These are phyloP conservation scores for Beroe ovata DNA, from an alignment of 37 sponge, comb jelly and placozoan genomes.

Conservation along the genomic window DNA sequence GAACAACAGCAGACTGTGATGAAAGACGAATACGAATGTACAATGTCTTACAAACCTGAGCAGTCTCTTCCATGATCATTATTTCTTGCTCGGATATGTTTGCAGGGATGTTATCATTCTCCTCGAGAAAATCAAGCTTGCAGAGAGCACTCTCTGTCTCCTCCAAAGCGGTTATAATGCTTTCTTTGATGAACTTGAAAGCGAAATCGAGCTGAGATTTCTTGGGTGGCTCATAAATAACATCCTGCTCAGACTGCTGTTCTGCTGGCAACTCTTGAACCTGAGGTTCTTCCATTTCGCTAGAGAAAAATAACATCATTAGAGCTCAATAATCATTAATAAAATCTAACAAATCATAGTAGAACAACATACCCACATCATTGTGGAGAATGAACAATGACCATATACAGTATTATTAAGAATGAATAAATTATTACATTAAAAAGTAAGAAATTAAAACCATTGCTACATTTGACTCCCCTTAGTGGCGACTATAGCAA, in stretches of 20 bases:
- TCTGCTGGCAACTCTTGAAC: background rate
- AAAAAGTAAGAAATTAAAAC: too few species aligned
- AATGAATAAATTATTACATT: too few species aligned
- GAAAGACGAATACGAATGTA: too few species aligned
- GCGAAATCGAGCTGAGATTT: constrained; percentile 63
- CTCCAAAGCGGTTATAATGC: constrained; percentile 53
- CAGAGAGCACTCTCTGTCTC: constrained; percentile 51
- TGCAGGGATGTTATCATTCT: constrained; percentile 33
- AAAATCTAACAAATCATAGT: too few species aligned
- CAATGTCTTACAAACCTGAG: constrained; percentile 24
- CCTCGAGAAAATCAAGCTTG: background rate
- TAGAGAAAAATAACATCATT: too few species aligned
- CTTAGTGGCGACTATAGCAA: constrained; percentile 18
- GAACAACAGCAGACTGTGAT: too few species aligned
- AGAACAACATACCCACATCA: too few species aligned
- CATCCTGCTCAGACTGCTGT: background rate
- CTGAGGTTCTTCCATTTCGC: constrained; percentile 47
- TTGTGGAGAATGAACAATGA: too few species aligned
- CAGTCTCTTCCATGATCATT: constrained; percentile 66
- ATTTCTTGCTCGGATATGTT: constrained; percentile 63
- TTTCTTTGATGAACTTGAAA: constrained; percentile 67
- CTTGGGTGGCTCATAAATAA: constrained; percentile 10
- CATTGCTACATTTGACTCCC: too few species aligned
- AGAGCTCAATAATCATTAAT: too few species aligned
- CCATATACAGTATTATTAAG: too few species aligned